Evolutionary conservation across 2,113 vertebrate genomes (phyloP).

Genomic region (Pedetes capensis): DNA sequence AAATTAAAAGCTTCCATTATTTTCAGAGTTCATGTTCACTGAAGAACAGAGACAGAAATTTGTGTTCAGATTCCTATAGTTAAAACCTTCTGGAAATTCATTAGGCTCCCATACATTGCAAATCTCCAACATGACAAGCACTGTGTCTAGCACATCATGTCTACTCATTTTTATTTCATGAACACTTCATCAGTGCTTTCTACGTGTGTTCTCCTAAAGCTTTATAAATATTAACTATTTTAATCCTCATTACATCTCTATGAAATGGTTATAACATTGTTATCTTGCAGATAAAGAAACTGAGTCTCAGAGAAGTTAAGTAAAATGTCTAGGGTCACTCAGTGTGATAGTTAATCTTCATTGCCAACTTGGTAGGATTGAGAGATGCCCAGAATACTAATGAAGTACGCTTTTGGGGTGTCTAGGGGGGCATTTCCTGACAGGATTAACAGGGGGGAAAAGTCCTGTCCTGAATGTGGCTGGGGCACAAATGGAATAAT

Average conservation of each 20-base stretch:
- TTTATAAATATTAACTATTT: not conserved
- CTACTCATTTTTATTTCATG: not conserved
- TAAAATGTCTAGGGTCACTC: not conserved
- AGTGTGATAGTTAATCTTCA: not conserved
- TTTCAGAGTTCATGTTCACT: constrained; percentile 23
- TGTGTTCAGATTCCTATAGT: not conserved
- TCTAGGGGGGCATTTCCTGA: not conserved
- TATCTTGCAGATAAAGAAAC: not conserved
- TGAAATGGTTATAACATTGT: not conserved
- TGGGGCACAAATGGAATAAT: not conserved
- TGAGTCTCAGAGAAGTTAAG: not conserved
- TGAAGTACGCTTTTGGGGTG: not conserved
- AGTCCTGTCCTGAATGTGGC: not conserved
- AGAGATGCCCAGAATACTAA: not conserved
- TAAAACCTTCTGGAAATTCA: not conserved
- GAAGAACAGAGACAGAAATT: not conserved
- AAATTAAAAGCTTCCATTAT: constrained; percentile 52
- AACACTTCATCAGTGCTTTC: not conserved
- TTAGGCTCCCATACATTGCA: not conserved
- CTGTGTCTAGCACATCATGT: not conserved
- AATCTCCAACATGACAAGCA: not conserved
- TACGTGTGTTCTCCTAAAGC: not conserved
- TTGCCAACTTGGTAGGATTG: not conserved
- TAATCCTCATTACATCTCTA: not conserved
- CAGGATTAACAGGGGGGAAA: not conserved